Percentiles rank a stretch among this genome's conserved stretches.
These are phyloP conservation scores for Metopolophium dirhodum DNA, from an alignment of 1,140 invertebrate genomes.

Conservation along the genomic window DNA sequence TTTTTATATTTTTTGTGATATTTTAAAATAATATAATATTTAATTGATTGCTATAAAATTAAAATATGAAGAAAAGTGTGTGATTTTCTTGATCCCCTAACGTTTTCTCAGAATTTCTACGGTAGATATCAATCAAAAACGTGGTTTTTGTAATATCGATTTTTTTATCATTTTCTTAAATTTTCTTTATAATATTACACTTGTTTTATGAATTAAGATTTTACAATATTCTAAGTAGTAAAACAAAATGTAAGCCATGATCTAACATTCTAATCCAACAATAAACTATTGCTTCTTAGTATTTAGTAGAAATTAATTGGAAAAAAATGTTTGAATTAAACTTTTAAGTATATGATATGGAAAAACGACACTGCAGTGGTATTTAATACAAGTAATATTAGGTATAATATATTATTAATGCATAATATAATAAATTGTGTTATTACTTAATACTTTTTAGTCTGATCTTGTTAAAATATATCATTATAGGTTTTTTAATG, in stretches of 20 bases:
- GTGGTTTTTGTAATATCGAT: not conserved
- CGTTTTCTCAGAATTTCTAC: not conserved
- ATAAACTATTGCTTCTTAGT: not conserved
- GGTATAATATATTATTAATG: too few species aligned
- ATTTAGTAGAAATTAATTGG: not conserved
- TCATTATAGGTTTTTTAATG: too few species aligned
- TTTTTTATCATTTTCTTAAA: not conserved
- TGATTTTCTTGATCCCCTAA: not conserved
- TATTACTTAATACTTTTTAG: too few species aligned
- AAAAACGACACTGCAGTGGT: not conserved
- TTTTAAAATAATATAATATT: too few species aligned
- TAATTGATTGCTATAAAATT: not conserved
- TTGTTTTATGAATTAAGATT: not conserved
- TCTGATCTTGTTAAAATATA: too few species aligned
- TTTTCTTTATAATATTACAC: not conserved
- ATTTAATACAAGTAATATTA: too few species aligned
- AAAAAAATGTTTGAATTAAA: not conserved
- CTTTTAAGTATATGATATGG: not conserved
- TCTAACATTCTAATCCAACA: not conserved
- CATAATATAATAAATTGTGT: too few species aligned
- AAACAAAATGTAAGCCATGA: not conserved
- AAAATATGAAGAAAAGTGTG: not conserved
- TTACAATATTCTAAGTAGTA: not conserved
- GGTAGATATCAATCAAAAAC: not conserved
- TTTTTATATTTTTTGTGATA: not conserved